phyloP scores from a whole-genome alignment of 2,888 invertebrate species.

The Sclerodermus sp. region DNA sequence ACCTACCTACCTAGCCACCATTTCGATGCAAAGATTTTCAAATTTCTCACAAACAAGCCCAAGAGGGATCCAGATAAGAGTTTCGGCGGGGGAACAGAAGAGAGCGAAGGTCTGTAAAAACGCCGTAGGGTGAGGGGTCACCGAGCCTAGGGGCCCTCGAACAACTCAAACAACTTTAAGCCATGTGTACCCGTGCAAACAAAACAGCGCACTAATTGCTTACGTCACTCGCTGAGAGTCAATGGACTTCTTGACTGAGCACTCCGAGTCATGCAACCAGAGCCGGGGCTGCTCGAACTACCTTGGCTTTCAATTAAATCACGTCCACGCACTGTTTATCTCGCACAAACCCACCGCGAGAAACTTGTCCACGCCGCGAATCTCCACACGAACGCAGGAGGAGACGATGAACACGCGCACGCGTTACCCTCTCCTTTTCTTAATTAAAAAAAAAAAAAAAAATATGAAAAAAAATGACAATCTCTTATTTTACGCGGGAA shows the following conservation, averaged over 20 bases:
- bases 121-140: slow-evolving; percentile 18
- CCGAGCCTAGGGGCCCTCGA: slow-evolving; percentile 41
- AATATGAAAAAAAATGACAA: too few species aligned
- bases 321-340: slow-evolving; percentile 50
- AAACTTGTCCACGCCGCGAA: too few species aligned
- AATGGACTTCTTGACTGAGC: slow-evolving; percentile 45
- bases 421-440: too few species aligned
- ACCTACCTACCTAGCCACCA: too few species aligned
- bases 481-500: too few species aligned
- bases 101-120: slow-evolving; percentile 6
- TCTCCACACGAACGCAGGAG: too few species aligned
- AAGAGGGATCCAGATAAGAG: too few species aligned
- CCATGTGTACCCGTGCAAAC: slow-evolving; percentile 47
- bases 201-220: slow-evolving; percentile 54
- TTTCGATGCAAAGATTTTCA: too few species aligned
- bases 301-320: slow-evolving; percentile 50
- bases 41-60: too few species aligned
- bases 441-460: too few species aligned
- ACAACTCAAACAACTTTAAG: slow-evolving; percentile 50
- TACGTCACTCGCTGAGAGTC: slow-evolving; percentile 52
- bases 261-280: slow-evolving; percentile 46
- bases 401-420: too few species aligned
- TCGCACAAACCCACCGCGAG: slow-evolving; percentile 40
- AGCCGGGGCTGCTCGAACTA: slow-evolving; percentile 26
- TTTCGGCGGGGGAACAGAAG: slow-evolving; percentile 11